Base-by-base conservation (phyloP, 2,113 vertebrate genomes). In the Calcarius ornatus region DNA sequence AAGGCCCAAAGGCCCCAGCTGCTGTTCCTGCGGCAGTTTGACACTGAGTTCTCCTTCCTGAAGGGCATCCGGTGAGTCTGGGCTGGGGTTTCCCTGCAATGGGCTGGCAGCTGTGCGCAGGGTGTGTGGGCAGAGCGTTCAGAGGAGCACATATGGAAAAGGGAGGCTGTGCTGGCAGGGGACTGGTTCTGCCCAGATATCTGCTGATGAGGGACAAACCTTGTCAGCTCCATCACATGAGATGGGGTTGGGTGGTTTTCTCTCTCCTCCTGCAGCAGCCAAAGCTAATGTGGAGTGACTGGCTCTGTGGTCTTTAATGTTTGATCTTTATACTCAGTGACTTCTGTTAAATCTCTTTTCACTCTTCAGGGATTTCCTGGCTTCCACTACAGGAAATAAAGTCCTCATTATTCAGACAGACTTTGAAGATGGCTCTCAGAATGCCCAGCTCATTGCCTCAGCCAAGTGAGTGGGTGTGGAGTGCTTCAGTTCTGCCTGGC, bases 391-490 rank as follows among this genome's bases (percentile, higher is more conserved):
- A 37, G 92, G 95, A 51, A 97, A 96, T 94, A 99, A 98, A 96
- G 95, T 99, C 85, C 98, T 99, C 18, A 98, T 99, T 86, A 98
- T 99, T 97, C 99, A 99, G 96, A 98, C 98, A 23, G 99, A 99
- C 94, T 99, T 99, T 91, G 98, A 99, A 70, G 98, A 99, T 59
- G 98, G 97, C 11, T 96, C 96, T 38, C 98, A 97, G 27, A 98
- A 98, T 51, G 97, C 98, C 24, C 99, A 99, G 97, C 98, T 99
- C 33, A 92, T 99, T 8, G 99, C 99, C 60, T 99, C 99, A 66
- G 99, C 99, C 87, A 99, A 98, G 99, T 99, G 98, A 69, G 99
- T 96, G 16, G 45, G 22, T 33, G 54, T 51, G 68, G 43, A 51
- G 64, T 18, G 72, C 33, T 51, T 86, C 84, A 54, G 37, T 53